These are phyloP conservation scores for Ariolimax columbianus DNA, from an alignment of 2,888 invertebrate species.

Conservation along the genomic window DNA sequence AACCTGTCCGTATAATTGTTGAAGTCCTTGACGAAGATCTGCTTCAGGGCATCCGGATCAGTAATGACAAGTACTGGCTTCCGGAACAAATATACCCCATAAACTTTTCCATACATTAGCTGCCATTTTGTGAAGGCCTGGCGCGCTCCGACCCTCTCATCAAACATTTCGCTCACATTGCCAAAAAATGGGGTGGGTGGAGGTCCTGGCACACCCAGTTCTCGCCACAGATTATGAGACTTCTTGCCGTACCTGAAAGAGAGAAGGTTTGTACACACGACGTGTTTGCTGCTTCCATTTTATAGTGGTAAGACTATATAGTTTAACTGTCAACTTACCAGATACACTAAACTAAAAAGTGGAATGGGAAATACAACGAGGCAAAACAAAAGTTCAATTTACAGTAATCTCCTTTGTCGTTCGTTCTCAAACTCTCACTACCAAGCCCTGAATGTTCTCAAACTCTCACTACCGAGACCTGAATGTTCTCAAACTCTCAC, in stretches of 20 bases:
- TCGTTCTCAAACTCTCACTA: too few relatives aligned
- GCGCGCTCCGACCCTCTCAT: conserved; percentile 16
- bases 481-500: too few relatives aligned
- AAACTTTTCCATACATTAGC: conserved; percentile 29
- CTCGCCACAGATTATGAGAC: conserved; percentile 34
- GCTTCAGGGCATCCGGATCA: conserved; percentile 40
- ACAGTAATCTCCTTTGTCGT: too few relatives aligned
- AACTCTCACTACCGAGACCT: too few relatives aligned
- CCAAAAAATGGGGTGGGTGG: conserved; percentile 41
- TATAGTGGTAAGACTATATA: too few relatives aligned
- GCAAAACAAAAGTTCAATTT: too few relatives aligned
- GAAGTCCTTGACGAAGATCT: conserved; percentile 49
- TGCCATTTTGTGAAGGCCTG: conserved; percentile 19
- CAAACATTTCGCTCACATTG: conserved; percentile 37
- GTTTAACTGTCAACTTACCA: too few relatives aligned
- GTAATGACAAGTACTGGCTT: conserved; percentile 44
- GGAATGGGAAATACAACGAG: too few relatives aligned
- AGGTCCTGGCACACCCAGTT: conserved; percentile 41
- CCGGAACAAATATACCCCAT: conserved; percentile 42
- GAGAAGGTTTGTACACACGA: too few relatives aligned
- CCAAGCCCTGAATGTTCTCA: too few relatives aligned
- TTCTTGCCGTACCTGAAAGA: conserved; percentile 38
- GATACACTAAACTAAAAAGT: too few relatives aligned
- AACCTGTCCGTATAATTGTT: conserved; percentile 31
- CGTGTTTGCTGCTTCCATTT: too few relatives aligned